These are phyloP conservation scores for Calidris pugnax DNA, from an alignment of 2,113 vertebrate genomes.

Conservation along the genomic window DNA sequence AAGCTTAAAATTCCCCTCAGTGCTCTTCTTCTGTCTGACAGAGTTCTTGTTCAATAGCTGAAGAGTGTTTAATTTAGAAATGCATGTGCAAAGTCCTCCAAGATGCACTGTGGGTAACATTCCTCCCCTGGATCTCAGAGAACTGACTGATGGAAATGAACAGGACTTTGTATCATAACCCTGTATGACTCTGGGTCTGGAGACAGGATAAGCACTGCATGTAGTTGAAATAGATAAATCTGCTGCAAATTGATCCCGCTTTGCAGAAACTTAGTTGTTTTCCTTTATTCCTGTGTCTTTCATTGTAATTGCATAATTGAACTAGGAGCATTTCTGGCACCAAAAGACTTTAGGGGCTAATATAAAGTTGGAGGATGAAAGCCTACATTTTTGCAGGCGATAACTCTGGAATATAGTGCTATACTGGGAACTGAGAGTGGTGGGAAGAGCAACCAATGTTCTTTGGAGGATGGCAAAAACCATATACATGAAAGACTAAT, in stretches of 20 bases:
- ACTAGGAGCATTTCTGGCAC: not conserved
- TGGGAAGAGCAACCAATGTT: not conserved
- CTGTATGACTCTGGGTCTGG: not conserved
- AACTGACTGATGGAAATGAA: not conserved
- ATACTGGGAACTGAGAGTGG: not conserved
- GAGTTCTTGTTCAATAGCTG: not conserved
- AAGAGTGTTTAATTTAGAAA: not conserved
- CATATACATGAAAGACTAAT: not conserved
- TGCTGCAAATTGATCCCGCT: constrained; percentile 2
- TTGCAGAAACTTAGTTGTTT: constrained; percentile 39
- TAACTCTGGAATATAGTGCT: not conserved
- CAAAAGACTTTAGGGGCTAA: constrained; percentile 15
- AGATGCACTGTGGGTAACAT: not conserved
- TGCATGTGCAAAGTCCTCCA: not conserved
- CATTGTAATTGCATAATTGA: constrained; percentile 45
- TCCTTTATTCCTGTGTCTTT: constrained; percentile 37
- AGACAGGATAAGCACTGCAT: not conserved
- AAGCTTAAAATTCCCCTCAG: not conserved
- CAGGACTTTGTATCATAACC: not conserved
- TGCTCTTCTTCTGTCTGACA: not conserved
- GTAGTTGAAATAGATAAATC: not conserved
- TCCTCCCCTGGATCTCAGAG: not conserved
- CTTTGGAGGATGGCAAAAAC: not conserved
- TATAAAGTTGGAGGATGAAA: constrained; percentile 4
- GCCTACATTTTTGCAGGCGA: constrained; percentile 32